These are phyloP conservation scores for Trinectes maculatus DNA, from an alignment of 2,113 vertebrate genomes.

Conservation along the genomic window DNA sequence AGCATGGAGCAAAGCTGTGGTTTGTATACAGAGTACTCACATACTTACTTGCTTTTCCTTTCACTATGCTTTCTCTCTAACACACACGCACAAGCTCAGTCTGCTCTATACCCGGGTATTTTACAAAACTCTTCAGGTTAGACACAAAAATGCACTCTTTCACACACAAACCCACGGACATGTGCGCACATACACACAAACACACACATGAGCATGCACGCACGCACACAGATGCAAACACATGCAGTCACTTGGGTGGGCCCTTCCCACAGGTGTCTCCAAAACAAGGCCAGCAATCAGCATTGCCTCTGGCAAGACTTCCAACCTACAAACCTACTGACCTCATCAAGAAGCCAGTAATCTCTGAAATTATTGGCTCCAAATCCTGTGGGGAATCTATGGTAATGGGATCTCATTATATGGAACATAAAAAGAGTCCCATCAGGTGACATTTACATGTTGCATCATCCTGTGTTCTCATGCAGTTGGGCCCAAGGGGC, in stretches of 20 bases:
- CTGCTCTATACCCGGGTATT: conserved; percentile 5
- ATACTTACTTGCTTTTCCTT: conserved; percentile 67
- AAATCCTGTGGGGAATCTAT: conserved; percentile 54
- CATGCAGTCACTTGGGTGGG: conserved; percentile 53
- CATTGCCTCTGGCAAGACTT: conserved; percentile 41
- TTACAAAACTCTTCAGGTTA: conserved; percentile 22
- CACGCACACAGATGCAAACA: conserved; percentile 2
- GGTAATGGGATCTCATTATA: conserved; percentile 79
- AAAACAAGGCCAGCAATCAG: conserved; percentile 40
- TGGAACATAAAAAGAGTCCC: conserved; percentile 54
- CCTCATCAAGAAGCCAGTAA: conserved; percentile 61
- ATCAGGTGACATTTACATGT: conserved; percentile 66
- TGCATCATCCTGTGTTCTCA: conserved; percentile 69
- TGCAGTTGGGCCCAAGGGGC: conserved; percentile 37
- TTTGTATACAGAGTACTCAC: conserved; percentile 73
- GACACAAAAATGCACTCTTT: conserved; percentile 4
- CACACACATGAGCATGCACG: conserved; percentile 1
- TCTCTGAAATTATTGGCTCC: conserved; percentile 54
- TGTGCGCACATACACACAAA: conserved; percentile 17
- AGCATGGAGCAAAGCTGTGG: conserved; percentile 82
- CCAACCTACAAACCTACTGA: conserved; percentile 56
- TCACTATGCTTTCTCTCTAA: conserved; percentile 37
- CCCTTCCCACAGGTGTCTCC: conserved; percentile 59
- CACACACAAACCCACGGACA: too few relatives aligned
- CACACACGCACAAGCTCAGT: conserved; percentile 29